Conservation (phyloP, 2,113 vertebrate genomes). For the Enhydra lutris region DNA sequence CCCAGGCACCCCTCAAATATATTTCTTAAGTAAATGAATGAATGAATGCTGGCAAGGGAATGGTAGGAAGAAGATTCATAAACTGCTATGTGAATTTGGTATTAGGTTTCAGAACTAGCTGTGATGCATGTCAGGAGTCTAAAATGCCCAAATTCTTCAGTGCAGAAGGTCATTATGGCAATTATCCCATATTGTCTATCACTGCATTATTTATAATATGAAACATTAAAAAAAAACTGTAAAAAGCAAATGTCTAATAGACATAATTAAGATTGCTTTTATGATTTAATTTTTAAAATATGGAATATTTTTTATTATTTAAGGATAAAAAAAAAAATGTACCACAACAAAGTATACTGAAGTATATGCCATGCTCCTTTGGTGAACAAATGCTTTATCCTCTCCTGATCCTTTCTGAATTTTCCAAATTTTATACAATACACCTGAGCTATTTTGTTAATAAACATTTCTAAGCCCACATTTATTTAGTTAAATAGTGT, state of each 20-base stretch:
- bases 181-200: neutral
- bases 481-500: neutral
- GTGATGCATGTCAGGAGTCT: neutral
- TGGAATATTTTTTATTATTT: neutral
- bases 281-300: neutral
- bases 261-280: neutral
- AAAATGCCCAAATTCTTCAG: neutral
- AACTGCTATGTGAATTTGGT: neutral
- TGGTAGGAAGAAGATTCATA: neutral
- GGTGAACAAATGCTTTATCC: neutral
- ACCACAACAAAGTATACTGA: neutral
- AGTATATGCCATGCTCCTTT: neutral
- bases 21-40: neutral
- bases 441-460: neutral
- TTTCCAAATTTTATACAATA: neutral
- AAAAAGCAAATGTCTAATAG: neutral
- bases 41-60: neutral
- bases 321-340: neutral
- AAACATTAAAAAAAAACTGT: neutral
- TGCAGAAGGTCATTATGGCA: neutral
- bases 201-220: neutral
- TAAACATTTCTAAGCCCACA: neutral
- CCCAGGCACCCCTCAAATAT: neutral
- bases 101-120: neutral
- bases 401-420: neutral